phyloP scores from a whole-genome alignment of 2,888 invertebrate genomes.

The Agonum fuliginosum region DNA sequence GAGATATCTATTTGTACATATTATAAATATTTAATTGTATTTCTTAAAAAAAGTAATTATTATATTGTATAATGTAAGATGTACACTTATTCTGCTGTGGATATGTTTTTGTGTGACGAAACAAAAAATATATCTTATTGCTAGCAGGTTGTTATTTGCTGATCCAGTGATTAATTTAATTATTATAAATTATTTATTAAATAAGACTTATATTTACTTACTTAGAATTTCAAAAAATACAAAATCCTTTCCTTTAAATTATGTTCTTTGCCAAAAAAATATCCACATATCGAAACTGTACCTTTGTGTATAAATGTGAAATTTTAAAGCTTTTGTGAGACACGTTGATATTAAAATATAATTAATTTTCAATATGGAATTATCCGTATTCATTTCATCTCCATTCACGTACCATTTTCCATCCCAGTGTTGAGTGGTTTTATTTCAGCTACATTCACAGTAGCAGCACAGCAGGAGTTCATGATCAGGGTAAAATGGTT shows the following conservation, averaged over 20 bases:
- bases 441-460: conserved; percentile 16
- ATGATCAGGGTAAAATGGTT: conserved; percentile 12
- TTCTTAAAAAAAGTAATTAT: conserved; percentile 57
- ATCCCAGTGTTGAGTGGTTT: conserved; percentile 5
- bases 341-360: conserved; percentile 70
- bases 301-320: conserved; percentile 59
- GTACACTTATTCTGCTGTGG: conserved; percentile 50
- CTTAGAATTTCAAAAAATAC: not conserved
- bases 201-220: conserved; percentile 12
- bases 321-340: conserved; percentile 71
- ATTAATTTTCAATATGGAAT: conserved; percentile 70
- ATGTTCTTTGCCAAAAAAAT: conserved; percentile 70
- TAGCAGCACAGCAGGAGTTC: conserved; percentile 33
- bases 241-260: conserved; percentile 4
- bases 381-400: conserved; percentile 33
- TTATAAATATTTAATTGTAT: conserved; percentile 61
- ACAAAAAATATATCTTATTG: conserved; percentile 6
- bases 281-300: conserved; percentile 50
- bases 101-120: conserved; percentile 48
- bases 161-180: conserved; percentile 24
- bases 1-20: conserved; percentile 61
- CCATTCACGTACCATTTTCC: not conserved
- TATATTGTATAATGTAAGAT: conserved; percentile 59
- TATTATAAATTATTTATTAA: conserved; percentile 48
- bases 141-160: conserved; percentile 8